Evolutionary conservation across 2,888 invertebrate species (phyloP), one percentile per base, ranked within the genome.

Genomic region (Villa cingulata): DNA sequence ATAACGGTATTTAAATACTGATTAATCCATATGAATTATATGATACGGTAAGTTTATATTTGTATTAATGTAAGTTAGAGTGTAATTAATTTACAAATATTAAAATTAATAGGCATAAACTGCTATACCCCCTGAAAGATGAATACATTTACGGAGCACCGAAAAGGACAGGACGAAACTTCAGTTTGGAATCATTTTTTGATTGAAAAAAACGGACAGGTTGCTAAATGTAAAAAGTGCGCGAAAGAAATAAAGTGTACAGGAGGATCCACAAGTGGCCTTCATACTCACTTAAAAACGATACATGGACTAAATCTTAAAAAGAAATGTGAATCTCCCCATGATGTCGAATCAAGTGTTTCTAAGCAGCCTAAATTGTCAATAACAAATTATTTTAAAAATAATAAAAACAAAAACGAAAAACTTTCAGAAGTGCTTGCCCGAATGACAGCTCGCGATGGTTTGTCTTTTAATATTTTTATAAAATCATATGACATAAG

Each of bases 401-500:
- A 27, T 14, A 41, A 39, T 17, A 16, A 39, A 6, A 18, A 39
- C 4, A 6, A 6, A 7, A 7, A 23, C 23, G 23, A n/a, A n/a
- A 18, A 19, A 18, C 19, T 39, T 9, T 17, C 4, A 20, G 40
- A 20, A 40, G n/a, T n/a, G n/a, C n/a, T n/a, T n/a, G n/a, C n/a
- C n/a, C n/a, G 36, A 18, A 41, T 46, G 41, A 41, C 46, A 37
- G 36, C 20, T 18, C 29, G 19, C 23, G 42, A 47, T 42, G 38
- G 47, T 41, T 42, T 47, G 27, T 29, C 42, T 23, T 42, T 47
- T 38, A 16, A 23, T 19, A 17, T 42, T 19, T 47, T 47, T 47
- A 19, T n/a, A 29, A 47, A 23, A 23, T 46, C 37, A 6, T 14
- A 23, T 32, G 42, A 46, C 19, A 15, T 47, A 42, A 42, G 38